Base-by-base conservation (phyloP, 2,888 invertebrate species). In the Protophormia terraenovae region DNA sequence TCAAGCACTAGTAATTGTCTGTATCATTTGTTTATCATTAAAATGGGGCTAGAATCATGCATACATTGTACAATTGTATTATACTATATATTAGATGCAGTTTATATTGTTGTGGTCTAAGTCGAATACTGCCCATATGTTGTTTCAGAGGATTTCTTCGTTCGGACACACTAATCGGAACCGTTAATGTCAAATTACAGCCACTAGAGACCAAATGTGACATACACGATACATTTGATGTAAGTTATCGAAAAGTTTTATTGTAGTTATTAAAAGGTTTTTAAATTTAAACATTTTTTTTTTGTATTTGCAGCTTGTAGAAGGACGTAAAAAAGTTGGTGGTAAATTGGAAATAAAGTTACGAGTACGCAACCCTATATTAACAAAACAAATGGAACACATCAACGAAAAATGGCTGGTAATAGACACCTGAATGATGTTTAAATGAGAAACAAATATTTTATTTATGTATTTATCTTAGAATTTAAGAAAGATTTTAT, bases 131-230 rank as follows among this genome's bases (percentile, higher is more conserved):
- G 90, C 93, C 92, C 89, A 88, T 91, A 90, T 94, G 93, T 94
- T 95, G 95, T 96, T 97, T 94, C 95, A 98, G 98, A 93, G 98
- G 99, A 88, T 98, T 99, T 94, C 96, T 99, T 92, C 95, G 97
- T 87, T 95, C 96, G 89, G 99, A 99, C 93, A 94, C 95, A 72
- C 93, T 97, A 67, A 93, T 99, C 77, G 99, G 99, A 29, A 95
- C 96, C 3, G 96, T 95, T 14, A 94, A 94, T 86, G 95, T 98
- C 14, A 98, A 98, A 91, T 93, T 99, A 87, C 96, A 96, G 88
- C 96, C 96, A n/a, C 93, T 99, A 83, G 98, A 99, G 94, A 96
- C 95, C 0, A 95, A 96, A 83, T 97, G 98, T 91, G 96, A 96
- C 41, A 92, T 98, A 78, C 99, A 99, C 91, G 98, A 99, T 85